Base-by-base conservation (phyloP, 2,888 invertebrate genomes). In the Lycocerus yunnanus region DNA sequence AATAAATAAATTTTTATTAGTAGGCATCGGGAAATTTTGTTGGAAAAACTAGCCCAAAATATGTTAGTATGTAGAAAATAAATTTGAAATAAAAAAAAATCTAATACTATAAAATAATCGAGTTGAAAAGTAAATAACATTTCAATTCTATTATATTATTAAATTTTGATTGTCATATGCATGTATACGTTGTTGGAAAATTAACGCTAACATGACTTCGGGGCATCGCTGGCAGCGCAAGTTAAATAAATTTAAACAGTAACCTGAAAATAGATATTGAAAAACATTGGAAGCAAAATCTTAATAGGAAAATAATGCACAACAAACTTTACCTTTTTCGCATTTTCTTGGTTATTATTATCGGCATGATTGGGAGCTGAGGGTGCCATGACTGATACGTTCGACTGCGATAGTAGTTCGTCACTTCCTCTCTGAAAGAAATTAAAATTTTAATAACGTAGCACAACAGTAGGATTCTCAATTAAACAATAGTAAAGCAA, bases 391-490 rank as follows among this genome's bases (percentile, higher is more conserved):
- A 94, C 94, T 89, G 94, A 94, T 88, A 97, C 95, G 90, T 95
- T 95, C 90, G 95, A 94, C 91, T 96, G 96, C 89, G 96, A 96
- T 89, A 97, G 92, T 89, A 97, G 93, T 92, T 97, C 97, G 93
- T 97, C 97, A 88, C 97, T 97, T 90, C 97, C 97, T 91, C 97
- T 95, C 97, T 97, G 94, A 69, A 92, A 91, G 10, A 66, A 74
- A 75, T 87, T 84, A 85, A 87, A 77, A 81, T 76, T 74, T 16
- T 68, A 18, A 58, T 43, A 43, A 43, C 43, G 43, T 43, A n/a
- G 43, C 43, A 6, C 43, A 43, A n/a, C n/a, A n/a, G 43, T n/a
- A 43, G 43, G n/a, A 43, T 43, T n/a, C n/a, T n/a, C n/a, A 43
- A 43, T 43, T 43, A n/a, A n/a, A 43, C 13, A n/a, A 43, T n/a